phyloP scores from a whole-genome alignment of 2,797 vertebrate genomes.

The Lates japonicus region DNA sequence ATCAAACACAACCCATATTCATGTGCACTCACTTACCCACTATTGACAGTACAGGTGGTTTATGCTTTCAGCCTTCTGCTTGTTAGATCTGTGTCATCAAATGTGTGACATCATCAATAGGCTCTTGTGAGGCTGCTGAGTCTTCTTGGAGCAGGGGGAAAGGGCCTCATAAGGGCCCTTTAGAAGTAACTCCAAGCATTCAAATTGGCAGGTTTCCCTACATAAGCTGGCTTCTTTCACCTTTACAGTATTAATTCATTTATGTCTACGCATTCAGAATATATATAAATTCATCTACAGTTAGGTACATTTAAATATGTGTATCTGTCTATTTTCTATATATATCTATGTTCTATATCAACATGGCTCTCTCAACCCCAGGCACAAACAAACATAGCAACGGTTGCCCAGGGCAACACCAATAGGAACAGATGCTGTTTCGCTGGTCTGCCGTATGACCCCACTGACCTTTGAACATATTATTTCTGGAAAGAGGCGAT shows the following conservation, averaged over 20 bases:
- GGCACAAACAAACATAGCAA: conserved; percentile 72
- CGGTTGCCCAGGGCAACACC: conserved; percentile 79
- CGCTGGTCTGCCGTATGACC: conserved; percentile 73
- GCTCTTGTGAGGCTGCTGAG: not conserved
- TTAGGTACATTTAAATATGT: not conserved
- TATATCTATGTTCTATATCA: conserved; percentile 16
- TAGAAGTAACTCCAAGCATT: not conserved
- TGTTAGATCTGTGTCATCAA: conserved; percentile 61
- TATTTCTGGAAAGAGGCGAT: conserved; percentile 62
- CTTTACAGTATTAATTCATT: not conserved
- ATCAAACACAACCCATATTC: conserved; percentile 74
- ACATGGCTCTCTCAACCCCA: conserved; percentile 17
- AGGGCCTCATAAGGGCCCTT: not conserved
- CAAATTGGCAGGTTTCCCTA: not conserved
- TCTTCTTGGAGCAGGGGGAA: not conserved
- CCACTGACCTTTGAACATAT: conserved; percentile 76
- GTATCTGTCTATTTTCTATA: not conserved
- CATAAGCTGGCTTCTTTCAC: not conserved
- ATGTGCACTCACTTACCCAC: conserved; percentile 59
- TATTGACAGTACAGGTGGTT: conserved; percentile 73
- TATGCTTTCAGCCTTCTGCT: conserved; percentile 76
- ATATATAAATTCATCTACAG: not conserved
- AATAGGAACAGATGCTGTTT: conserved; percentile 83
- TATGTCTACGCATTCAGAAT: not conserved
- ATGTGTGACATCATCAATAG: conserved; percentile 63